These are phyloP conservation scores for Oreochromis grahami DNA, from an alignment of 2,797 vertebrate species.

Conservation along the genomic window DNA sequence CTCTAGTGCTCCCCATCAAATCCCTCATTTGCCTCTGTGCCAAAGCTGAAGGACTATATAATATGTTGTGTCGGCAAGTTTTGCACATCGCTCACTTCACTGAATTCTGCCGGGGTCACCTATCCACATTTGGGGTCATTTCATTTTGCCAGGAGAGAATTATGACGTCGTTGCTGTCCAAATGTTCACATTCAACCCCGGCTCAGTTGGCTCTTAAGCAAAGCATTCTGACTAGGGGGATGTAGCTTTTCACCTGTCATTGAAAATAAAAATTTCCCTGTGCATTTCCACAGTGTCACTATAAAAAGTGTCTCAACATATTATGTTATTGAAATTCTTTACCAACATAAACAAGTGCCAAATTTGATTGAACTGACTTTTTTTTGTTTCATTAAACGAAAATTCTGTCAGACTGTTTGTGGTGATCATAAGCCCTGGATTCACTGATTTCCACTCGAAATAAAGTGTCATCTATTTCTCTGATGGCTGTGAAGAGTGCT, in stretches of 20 bases:
- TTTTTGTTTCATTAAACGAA: not conserved
- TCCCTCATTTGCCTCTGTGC: slow-evolving; percentile 53
- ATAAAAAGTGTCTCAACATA: not conserved
- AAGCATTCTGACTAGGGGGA: slow-evolving; percentile 10
- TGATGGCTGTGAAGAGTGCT: slow-evolving; percentile 45
- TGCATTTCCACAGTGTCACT: not conserved
- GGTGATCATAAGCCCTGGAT: slow-evolving; percentile 4
- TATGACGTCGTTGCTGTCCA: slow-evolving; percentile 14
- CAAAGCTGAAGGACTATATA: slow-evolving; percentile 43
- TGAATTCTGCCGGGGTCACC: slow-evolving; percentile 36
- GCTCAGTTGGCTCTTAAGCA: slow-evolving; percentile 19
- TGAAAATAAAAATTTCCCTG: not conserved
- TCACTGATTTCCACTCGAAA: slow-evolving; percentile 22
- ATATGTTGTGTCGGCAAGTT: slow-evolving; percentile 48
- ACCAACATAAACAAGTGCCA: not conserved
- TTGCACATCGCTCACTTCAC: slow-evolving; percentile 26
- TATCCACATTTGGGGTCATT: slow-evolving; percentile 29
- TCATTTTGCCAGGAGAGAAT: slow-evolving; percentile 28
- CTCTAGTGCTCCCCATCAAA: slow-evolving; percentile 51
- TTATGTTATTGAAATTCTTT: not conserved
- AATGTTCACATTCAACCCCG: slow-evolving; percentile 19
- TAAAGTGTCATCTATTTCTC: slow-evolving; percentile 33
- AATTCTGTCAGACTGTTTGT: not conserved
- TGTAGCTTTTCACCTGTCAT: slow-evolving; percentile 1
- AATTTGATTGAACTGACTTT: not conserved